Percentiles rank a stretch among this genome's conserved stretches.
Conservation (phyloP, 2,888 invertebrate species). For the Microchrysa polita region DNA sequence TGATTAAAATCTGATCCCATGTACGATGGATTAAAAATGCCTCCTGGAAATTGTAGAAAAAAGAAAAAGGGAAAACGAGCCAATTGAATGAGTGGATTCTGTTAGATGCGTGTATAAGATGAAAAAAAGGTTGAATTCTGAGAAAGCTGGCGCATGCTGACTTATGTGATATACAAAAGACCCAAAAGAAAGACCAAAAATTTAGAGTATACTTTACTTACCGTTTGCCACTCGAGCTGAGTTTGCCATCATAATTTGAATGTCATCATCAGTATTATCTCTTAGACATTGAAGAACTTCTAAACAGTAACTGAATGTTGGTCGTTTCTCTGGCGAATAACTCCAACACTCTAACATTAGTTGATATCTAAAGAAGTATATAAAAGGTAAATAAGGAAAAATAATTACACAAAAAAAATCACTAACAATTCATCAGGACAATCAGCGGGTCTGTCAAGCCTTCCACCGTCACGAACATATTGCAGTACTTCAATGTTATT, state of each 20-base stretch:
- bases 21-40: constrained; percentile 81
- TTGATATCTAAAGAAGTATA: constrained; percentile 71
- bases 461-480: constrained; percentile 87
- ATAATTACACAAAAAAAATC: constrained; percentile 37
- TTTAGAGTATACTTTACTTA: constrained; percentile 40
- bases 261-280: constrained; percentile 48
- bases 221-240: constrained; percentile 49
- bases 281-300: constrained; percentile 68
- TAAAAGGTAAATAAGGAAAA: too few species aligned
- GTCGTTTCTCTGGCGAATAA: constrained; percentile 81
- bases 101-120: constrained; percentile 38
- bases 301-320: constrained; percentile 85
- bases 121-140: background rate
- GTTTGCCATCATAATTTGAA: constrained; percentile 49
- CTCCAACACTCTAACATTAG: constrained; percentile 92
- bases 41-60: constrained; percentile 65
- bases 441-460: constrained; percentile 81
- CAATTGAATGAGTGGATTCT: constrained; percentile 47
- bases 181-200: background rate
- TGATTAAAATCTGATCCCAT: constrained; percentile 77
- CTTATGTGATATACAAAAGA: background rate
- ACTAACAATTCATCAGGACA: constrained; percentile 84
- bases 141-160: constrained; percentile 21
- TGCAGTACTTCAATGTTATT: constrained; percentile 92
- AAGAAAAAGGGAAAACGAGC: constrained; percentile 55